A percentile compares a stretch with the other conserved stretches of the same genome.
phyloP scores from a whole-genome alignment of 2,888 invertebrate genomes.

The Cylloceria caligata region DNA sequence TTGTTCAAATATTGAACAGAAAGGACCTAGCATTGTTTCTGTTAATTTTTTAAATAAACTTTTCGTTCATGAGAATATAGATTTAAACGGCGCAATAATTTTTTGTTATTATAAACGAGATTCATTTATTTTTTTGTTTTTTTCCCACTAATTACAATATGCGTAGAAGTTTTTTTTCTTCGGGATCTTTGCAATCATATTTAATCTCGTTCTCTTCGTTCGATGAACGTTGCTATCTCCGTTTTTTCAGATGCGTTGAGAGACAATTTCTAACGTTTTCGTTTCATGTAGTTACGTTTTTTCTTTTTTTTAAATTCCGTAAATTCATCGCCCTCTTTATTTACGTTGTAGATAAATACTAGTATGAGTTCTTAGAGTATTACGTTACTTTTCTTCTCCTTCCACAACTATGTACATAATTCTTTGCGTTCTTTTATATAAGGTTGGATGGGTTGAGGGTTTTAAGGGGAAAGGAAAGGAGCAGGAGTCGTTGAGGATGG shows the following conservation, averaged over 20 bases:
- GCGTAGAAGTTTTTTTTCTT: constrained; percentile 27
- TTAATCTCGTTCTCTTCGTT: constrained; percentile 40
- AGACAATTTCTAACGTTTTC: constrained; percentile 14
- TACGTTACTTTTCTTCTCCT: constrained; percentile 68
- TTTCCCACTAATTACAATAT: constrained; percentile 43
- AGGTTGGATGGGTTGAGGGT: constrained; percentile 46
- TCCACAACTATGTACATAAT: constrained; percentile 72
- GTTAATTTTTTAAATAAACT: constrained; percentile 27
- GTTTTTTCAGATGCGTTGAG: not conserved
- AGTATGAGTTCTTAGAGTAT: constrained; percentile 74
- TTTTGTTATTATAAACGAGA: constrained; percentile 27
- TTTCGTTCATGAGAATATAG: constrained; percentile 52
- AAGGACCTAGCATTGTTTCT: constrained; percentile 64
- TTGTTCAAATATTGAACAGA: constrained; percentile 79
- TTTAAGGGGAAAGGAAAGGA: constrained; percentile 26
- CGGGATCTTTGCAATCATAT: constrained; percentile 17
- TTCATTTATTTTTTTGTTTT: constrained; percentile 44
- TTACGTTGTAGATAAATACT: constrained; percentile 76
- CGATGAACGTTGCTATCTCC: constrained; percentile 22
- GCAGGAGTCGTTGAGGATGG: constrained; percentile 40
- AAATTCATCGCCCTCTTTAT: constrained; percentile 68
- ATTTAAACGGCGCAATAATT: constrained; percentile 54
- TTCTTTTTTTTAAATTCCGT: constrained; percentile 51
- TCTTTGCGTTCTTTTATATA: constrained; percentile 69
- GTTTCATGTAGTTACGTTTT: constrained; percentile 45